A percentile compares a stretch with the other conserved stretches of the same genome.
phyloP scores from a whole-genome alignment of 35 echinoderm and acorn worm genomes.

The Nesometra sesokonis region DNA sequence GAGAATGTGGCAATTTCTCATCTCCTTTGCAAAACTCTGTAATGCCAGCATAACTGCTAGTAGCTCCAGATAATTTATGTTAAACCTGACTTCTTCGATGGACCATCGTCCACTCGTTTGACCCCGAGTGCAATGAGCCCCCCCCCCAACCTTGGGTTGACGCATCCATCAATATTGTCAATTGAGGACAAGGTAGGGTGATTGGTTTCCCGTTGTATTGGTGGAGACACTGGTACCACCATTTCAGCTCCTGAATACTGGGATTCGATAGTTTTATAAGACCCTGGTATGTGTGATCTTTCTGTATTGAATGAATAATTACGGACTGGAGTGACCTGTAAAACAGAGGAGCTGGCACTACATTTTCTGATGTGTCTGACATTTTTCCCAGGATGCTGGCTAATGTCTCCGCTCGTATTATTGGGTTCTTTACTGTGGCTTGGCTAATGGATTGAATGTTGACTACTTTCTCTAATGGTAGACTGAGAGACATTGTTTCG shows the following conservation, averaged over 20 bases:
- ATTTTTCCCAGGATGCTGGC: conserved; percentile 10
- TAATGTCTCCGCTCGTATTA: background rate
- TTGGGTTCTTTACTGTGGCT: background rate
- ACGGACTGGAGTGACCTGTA: conserved; percentile 9
- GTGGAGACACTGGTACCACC: conserved; percentile 13
- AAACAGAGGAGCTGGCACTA: background rate
- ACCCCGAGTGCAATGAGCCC: background rate
- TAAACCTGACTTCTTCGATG: background rate
- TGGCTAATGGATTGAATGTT: conserved; percentile 1
- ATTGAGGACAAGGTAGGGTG: background rate
- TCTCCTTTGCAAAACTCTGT: conserved; percentile 2
- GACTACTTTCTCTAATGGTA: conserved; percentile 8
- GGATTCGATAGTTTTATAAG: background rate
- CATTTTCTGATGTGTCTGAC: background rate
- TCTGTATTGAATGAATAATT: background rate
- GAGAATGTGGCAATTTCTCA: conserved; percentile 8
- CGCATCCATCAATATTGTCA: conserved; percentile 10
- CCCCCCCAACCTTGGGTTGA: too few species aligned
- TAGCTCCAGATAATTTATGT: conserved; percentile 22
- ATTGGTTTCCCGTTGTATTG: conserved; percentile 17
- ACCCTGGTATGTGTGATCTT: background rate
- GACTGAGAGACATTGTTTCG: background rate
- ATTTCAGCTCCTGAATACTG: background rate
- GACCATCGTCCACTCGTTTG: conserved; percentile 10
- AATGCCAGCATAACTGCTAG: conserved; percentile 5